These are phyloP conservation scores for Leptinotarsa juncta DNA, from an alignment of 2,888 invertebrate species.

Conservation along the genomic window DNA sequence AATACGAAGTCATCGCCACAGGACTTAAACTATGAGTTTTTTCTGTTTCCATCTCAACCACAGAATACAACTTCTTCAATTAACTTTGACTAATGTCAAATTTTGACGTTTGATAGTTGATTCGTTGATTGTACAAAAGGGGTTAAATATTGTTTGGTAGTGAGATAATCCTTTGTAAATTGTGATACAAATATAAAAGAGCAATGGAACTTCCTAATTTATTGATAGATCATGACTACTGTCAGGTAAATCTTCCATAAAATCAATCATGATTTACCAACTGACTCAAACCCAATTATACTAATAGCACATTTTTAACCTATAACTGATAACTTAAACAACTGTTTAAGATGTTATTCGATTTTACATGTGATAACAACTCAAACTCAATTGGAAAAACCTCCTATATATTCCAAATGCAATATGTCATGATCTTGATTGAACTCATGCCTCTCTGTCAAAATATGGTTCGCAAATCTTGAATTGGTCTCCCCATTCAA, in stretches of 20 bases:
- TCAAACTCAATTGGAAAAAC: not conserved
- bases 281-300: not conserved
- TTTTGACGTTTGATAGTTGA: too few relatives aligned
- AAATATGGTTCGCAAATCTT: too few relatives aligned
- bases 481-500: too few relatives aligned
- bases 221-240: constrained; percentile 16
- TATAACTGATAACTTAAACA: not conserved
- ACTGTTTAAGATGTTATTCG: not conserved
- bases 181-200: not conserved
- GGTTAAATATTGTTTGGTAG: not conserved
- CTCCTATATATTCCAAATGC: not conserved
- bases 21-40: too few relatives aligned
- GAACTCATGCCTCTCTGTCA: too few relatives aligned
- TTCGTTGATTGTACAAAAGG: too few relatives aligned
- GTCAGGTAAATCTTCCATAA: not conserved
- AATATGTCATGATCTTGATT: too few relatives aligned
- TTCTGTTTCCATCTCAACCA: too few relatives aligned
- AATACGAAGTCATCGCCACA: too few relatives aligned
- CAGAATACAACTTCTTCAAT: too few relatives aligned
- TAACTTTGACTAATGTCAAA: too few relatives aligned
- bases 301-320: not conserved
- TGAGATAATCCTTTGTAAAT: not conserved
- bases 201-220: constrained; percentile 9
- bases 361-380: not conserved
- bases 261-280: not conserved